Base-by-base conservation (phyloP, 2,797 vertebrate genomes). In the Trachops cirrhosus region DNA sequence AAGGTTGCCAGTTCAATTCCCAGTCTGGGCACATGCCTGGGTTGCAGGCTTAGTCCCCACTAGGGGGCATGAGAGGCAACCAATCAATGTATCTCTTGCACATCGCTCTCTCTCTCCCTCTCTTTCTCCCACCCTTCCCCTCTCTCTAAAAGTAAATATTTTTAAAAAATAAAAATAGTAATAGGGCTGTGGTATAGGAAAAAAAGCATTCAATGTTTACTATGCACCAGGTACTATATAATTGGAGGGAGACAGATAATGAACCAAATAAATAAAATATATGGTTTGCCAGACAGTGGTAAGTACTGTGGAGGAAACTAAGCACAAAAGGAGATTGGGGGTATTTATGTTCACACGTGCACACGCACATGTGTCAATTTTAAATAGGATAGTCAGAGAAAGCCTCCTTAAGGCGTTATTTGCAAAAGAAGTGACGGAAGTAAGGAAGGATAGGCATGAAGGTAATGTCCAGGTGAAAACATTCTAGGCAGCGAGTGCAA, bases 141-240 rank as follows among this genome's bases (percentile, higher is more conserved):
- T 64, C 29, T 64, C 62, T 64, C 29, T n/a, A 64, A 64, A 64
- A 62, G 12, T 62, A 57, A 64, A 16, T 64, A 64, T 64, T 62
- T 12, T 12, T 59, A 5, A 59, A 59, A 59, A 59, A 59, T 52
- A 89, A 86, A 96, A 94, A 89, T 6, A 74, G 62, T 19, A 71
- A 37, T 82, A 29, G 41, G 32, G 29, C 15, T 80, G 15, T 39
- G 26, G 68, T 62, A 71, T 6, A 91, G 82, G 57, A 84, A 94
- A 70, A 70, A 75, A 91, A 78, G 34, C n/a, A 94, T 37, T 94
- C 48, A 85, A 68, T 41, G 44, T 71, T 95, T 88, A 59, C 44
- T 85, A 75, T 71, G 26, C 79, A 86, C 62, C 62, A 78, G 67
- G n/a, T 5, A 83, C 64, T 94, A 92, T 18, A 59, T 73, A 78